phyloP scores from a whole-genome alignment of 2,888 invertebrate genomes.

The Sphecodes monilicornis region DNA sequence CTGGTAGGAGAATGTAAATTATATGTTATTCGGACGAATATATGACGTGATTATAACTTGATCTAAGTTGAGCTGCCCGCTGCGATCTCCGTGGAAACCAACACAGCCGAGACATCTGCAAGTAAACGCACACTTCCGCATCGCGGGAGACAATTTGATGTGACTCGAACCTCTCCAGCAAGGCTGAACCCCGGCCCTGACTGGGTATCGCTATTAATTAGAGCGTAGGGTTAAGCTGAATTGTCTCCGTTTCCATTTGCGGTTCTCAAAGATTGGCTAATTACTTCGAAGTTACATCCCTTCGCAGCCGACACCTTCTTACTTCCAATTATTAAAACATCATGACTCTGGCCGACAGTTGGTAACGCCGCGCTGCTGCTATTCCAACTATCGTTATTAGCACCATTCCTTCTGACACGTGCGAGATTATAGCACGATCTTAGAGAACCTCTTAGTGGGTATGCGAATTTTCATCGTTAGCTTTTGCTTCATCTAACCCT shows the following conservation, averaged over 20 bases:
- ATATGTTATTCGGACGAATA: constrained; percentile 63
- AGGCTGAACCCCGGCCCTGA: constrained; percentile 22
- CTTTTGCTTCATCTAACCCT: background rate
- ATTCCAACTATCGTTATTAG: constrained; percentile 17
- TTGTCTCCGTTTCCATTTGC: constrained; percentile 74
- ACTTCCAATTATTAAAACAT: constrained; percentile 77
- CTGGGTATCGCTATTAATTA: constrained; percentile 79
- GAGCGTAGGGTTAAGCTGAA: constrained; percentile 72
- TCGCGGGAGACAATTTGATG: constrained; percentile 47
- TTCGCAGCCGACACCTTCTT: constrained; percentile 70
- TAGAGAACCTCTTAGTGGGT: background rate
- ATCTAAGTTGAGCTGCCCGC: constrained; percentile 62
- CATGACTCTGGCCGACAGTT: constrained; percentile 59
- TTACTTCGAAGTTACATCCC: constrained; percentile 75
- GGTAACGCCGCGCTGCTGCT: constrained; percentile 11
- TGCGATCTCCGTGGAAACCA: constrained; percentile 50
- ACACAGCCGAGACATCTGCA: constrained; percentile 48
- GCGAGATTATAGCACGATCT: background rate
- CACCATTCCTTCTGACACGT: background rate
- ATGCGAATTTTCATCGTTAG: background rate
- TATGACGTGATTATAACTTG: constrained; percentile 72
- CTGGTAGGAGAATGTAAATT: constrained; percentile 50
- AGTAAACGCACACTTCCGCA: constrained; percentile 39
- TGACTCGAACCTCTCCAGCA: constrained; percentile 25
- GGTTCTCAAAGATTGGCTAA: constrained; percentile 74